phyloP scores from a whole-genome alignment of 1,140 invertebrate genomes.

The Phymorhynchus buccinoides region DNA sequence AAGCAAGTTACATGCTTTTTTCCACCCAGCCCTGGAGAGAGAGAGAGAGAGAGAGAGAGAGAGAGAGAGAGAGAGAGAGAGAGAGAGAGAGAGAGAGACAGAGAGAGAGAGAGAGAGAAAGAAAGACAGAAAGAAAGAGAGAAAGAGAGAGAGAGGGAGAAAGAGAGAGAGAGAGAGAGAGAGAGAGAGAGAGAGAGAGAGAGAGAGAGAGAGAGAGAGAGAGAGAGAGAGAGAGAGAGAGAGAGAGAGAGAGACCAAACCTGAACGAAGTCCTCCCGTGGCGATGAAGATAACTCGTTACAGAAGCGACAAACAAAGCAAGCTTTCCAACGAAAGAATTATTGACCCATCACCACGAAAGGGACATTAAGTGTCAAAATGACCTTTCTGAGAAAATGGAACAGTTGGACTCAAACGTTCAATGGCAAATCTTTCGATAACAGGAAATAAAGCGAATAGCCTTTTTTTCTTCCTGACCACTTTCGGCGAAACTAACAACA shows the following conservation, averaged over 20 bases:
- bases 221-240: not conserved
- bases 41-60: not conserved
- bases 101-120: not conserved
- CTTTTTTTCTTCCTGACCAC: not conserved
- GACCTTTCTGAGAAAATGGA: not conserved
- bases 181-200: not conserved
- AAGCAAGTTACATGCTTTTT: too few species aligned
- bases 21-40: too few species aligned
- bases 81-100: not conserved
- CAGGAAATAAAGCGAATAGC: too few species aligned
- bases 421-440: too few species aligned
- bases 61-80: not conserved
- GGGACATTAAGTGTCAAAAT: too few species aligned
- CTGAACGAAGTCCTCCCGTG: not conserved
- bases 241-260: not conserved
- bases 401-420: too few species aligned
- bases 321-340: not conserved
- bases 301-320: conserved; percentile 1
- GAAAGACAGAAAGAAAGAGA: not conserved
- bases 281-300: not conserved
- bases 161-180: not conserved
- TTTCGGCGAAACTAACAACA: not conserved
- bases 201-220: not conserved
- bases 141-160: not conserved
- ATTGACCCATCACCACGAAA: too few species aligned